phyloP scores from a whole-genome alignment of 1,140 invertebrate genomes.

The Sycobia sp. region DNA sequence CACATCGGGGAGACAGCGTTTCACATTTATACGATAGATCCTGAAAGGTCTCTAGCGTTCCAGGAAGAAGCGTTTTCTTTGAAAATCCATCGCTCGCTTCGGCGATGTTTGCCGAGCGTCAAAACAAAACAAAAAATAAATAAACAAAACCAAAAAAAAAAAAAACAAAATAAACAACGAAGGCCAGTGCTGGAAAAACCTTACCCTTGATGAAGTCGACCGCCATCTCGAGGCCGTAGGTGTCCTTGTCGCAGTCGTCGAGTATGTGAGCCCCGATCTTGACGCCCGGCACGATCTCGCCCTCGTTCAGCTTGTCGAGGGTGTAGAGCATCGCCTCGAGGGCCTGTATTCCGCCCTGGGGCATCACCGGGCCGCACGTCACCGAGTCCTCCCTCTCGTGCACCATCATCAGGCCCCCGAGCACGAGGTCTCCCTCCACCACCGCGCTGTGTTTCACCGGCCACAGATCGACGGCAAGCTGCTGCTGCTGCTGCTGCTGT shows the following conservation, averaged over 20 bases:
- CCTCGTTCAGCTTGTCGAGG: slow-evolving; percentile 79
- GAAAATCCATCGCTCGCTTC: too few species aligned
- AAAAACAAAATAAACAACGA: too few species aligned
- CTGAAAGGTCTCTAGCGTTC: too few species aligned
- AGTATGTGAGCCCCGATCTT: slow-evolving; percentile 86
- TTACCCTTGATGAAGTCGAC: slow-evolving; percentile 97
- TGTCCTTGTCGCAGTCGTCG: slow-evolving; percentile 96
- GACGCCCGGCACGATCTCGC: slow-evolving; percentile 73
- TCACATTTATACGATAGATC: too few species aligned
- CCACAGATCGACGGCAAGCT: slow-evolving; percentile 64
- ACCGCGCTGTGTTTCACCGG: slow-evolving; percentile 85
- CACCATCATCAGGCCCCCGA: slow-evolving; percentile 95
- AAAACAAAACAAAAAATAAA: too few species aligned
- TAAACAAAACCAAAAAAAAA: too few species aligned
- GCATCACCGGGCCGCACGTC: slow-evolving; percentile 91
- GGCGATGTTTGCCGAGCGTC: too few species aligned
- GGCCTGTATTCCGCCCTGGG: slow-evolving; percentile 90
- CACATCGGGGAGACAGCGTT: too few species aligned
- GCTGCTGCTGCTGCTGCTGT: too few species aligned
- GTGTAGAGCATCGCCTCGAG: slow-evolving; percentile 93
- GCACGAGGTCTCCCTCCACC: slow-evolving; percentile 80
- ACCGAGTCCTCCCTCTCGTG: slow-evolving; percentile 85
- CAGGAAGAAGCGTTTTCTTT: too few species aligned
- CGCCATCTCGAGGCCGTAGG: slow-evolving; percentile 93
- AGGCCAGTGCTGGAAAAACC: slow-evolving; percentile 41